Base-by-base conservation (phyloP, 2,888 invertebrate genomes). In the Lasioglossum morio region DNA sequence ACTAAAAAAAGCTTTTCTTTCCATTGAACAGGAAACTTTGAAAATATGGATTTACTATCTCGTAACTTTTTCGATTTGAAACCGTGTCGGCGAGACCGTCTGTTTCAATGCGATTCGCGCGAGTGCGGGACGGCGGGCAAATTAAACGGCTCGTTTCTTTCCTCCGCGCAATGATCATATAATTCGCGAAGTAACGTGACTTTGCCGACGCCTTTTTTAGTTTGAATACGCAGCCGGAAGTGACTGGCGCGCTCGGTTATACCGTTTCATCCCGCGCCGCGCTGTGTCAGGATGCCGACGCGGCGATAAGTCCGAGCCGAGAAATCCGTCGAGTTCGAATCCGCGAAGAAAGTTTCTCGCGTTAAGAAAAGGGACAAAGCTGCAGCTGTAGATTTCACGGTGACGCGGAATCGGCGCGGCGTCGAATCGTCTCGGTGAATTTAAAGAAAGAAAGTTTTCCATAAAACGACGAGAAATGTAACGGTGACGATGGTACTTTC, bases 371-470 rank as follows among this genome's bases (percentile, higher is more conserved):
- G 85, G 57, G 74, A 86, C 85, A 77, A 85, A 78, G 86, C 81
- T 85, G 86, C 80, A 85, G 81, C 81, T 86, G 80, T 85, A 85
- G 81, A 75, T 86, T 86, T 77, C 83, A 53, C 83, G 46, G 87
- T 79, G 87, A 80, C 83, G 80, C 70, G 46, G 77, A 74, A 87
- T 83, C 82, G 76, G 75, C 82, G 82, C 79, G 76, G 75, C 82
- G 82, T 46, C 63, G 72, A 79, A 87, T 87, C 79, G 86, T 77
- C 72, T 86, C 82, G 72, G 72, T 69, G 87, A 87, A 84, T 83
- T 87, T 87, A 70, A 86, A 82, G 79, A 86, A 84, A 77, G 82
- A 74, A 87, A 87, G 74, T 30, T 87, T 87, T 82, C 82, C 87
- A 79, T 82, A 82, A 79, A 81, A 85, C 81, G 66, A 80, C 27